Base-by-base conservation (phyloP, 1,140 invertebrate species). In the Monochamus saltuarius region DNA sequence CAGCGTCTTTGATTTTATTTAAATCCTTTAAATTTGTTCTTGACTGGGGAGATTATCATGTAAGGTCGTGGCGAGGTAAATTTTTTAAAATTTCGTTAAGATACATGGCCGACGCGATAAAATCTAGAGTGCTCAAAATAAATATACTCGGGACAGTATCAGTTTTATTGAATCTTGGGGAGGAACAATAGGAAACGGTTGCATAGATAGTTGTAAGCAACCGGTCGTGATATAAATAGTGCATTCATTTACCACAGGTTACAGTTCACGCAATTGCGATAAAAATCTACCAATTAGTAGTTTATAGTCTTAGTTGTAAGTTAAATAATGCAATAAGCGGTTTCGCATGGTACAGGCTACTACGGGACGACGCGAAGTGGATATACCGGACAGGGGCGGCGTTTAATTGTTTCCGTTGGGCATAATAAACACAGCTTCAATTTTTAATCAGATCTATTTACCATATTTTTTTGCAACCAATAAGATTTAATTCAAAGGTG, bases 231-330 rank as follows among this genome's bases (percentile, higher is more conserved):
- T 64, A 60, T 56, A 59, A 59, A 56, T 47, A 51, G 47, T 38
- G 59, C 62, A 64, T 64, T 66, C 62, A 62, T 65, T 66, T 66
- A 66, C 57, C 58, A 40, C 65, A 68, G 68, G 66, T 70, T 70
- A 65, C 66, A 70, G 68, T 70, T 70, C 68, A 70, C 64, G 68
- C 66, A 66, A 50, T 60, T 58, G 42, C 46, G 68, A 70, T 70
- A 70, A 68, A 68, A 66, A 70, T 70, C 68, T 68, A 65, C 68
- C 68, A 70, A 70, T 70, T 70, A 70, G 68, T 66, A 64, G 64
- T 70, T 70, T 70, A 68, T 68, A 57, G 63, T 53, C 64, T 61
- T 52, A 47, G 39, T 64, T 53, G 59, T 62, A 40, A 62, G 42
- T 54, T 66, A 66, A 67, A 67, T 67, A 63, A 68, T 64, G 52